Percentiles rank a stretch among this genome's conserved stretches.
phyloP scores from a whole-genome alignment of 1,140 invertebrate species.

The Cydia fagiglandana region DNA sequence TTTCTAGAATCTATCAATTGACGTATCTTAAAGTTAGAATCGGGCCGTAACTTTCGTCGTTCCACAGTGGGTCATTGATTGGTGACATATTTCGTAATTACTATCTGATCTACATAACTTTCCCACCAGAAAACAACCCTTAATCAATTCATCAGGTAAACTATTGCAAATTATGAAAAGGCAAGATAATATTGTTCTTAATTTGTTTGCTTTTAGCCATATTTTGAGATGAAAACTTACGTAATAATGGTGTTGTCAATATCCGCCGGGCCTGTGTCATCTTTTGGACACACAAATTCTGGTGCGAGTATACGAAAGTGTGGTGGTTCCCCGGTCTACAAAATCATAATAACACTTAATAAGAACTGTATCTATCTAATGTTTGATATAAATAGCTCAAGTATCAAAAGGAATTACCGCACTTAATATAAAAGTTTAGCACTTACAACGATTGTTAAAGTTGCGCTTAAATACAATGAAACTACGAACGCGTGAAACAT shows the following conservation, averaged over 20 bases:
- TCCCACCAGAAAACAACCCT: no score
- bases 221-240: constrained; percentile 40
- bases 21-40: no score
- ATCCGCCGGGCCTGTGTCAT: constrained; percentile 40
- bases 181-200: no score
- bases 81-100: no score
- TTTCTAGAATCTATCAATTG: no score
- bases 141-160: no score
- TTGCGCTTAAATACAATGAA: background rate
- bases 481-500: background rate
- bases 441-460: background rate
- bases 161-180: no score
- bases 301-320: constrained; percentile 53
- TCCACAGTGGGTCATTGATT: no score
- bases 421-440: background rate
- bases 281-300: constrained; percentile 51
- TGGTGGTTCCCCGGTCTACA: constrained; percentile 35
- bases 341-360: constrained; percentile 32
- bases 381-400: background rate
- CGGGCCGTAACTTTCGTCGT: no score
- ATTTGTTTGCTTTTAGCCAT: background rate
- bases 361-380: no score
- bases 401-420: background rate
- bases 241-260: constrained; percentile 49
- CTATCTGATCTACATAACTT: no score